Evolutionary conservation across 92 coral and sea anemone species (phyloP).

Genomic region (Zoanthus gigantus): DNA sequence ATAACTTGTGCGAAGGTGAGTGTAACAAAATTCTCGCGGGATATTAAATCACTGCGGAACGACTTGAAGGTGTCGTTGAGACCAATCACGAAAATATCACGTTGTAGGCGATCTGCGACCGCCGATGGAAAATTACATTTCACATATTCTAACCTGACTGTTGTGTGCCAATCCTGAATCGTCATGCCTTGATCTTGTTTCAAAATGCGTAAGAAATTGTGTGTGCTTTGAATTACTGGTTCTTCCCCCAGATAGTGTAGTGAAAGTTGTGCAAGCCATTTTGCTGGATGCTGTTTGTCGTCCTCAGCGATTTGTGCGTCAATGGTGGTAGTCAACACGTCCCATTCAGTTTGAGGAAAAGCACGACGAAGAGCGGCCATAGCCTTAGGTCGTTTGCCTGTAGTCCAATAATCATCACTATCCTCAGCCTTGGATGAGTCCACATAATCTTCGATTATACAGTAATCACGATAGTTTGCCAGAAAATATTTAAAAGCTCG

Average conservation of each 20-base stretch:
- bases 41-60: slow-evolving; percentile 64
- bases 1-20: slow-evolving; percentile 65
- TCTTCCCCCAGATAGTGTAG: slow-evolving; percentile 55
- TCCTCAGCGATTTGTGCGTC: slow-evolving; percentile 58
- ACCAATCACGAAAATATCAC: slow-evolving; percentile 73
- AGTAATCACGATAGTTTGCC: slow-evolving; percentile 54
- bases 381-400: not conserved
- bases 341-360: slow-evolving; percentile 66
- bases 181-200: slow-evolving; percentile 70
- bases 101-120: slow-evolving; percentile 60
- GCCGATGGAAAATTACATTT: slow-evolving; percentile 65
- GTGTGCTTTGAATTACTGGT: slow-evolving; percentile 51
- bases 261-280: slow-evolving; percentile 51
- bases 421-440: not conserved
- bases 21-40: slow-evolving; percentile 54
- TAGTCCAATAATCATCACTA: slow-evolving; percentile 13
- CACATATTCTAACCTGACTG: slow-evolving; percentile 64
- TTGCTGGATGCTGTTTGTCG: slow-evolving; percentile 58
- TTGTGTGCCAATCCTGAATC: slow-evolving; percentile 70
- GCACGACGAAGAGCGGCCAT: slow-evolving; percentile 53
- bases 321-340: slow-evolving; percentile 48
- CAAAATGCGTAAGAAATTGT: slow-evolving; percentile 47
- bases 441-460: slow-evolving; percentile 21
- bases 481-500: slow-evolving; percentile 59
- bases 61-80: slow-evolving; percentile 67